A percentile compares a stretch with the other conserved stretches of the same genome.
Conservation (phyloP, 2,888 invertebrate species). For the Drosophila kambysellisi region DNA sequence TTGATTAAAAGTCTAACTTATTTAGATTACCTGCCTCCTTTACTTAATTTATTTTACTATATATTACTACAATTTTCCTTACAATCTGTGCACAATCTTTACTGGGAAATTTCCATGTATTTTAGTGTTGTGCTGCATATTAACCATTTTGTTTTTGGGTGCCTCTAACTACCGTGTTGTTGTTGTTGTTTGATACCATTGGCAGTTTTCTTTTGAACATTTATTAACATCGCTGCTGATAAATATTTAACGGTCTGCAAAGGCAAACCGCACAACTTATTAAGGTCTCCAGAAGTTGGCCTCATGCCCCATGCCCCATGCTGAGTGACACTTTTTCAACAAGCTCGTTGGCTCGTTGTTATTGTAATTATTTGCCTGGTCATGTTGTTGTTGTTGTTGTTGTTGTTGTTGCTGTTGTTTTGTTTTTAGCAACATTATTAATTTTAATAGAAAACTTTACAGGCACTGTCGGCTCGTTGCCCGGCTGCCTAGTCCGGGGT, state of each 20-base stretch:
- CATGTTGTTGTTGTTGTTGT: conserved; percentile 26
- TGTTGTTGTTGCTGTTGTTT: conserved; percentile 47
- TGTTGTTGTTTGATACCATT: conserved; percentile 44
- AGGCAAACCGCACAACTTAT: conserved; percentile 67
- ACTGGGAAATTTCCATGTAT: not conserved
- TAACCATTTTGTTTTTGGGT: conserved; percentile 19
- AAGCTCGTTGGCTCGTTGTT: conserved; percentile 61
- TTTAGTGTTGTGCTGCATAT: conserved; percentile 16
- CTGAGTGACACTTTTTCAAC: conserved; percentile 59
- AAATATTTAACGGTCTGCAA: conserved; percentile 65
- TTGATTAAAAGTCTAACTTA: not conserved
- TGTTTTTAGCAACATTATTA: conserved; percentile 79
- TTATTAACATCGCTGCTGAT: conserved; percentile 73
- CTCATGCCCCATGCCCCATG: conserved; percentile 63
- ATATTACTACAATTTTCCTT: not conserved
- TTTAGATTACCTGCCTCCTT: not conserved
- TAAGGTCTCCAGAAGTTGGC: conserved; percentile 45
- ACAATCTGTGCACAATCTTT: not conserved
- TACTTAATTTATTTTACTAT: not conserved
- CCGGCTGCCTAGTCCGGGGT: conserved; percentile 10
- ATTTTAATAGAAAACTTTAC: conserved; percentile 82
- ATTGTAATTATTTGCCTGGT: conserved; percentile 30
- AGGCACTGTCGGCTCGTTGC: conserved; percentile 6
- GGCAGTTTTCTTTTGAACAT: conserved; percentile 51
- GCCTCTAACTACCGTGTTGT: conserved; percentile 31